Percentiles rank a stretch among this genome's conserved stretches.
Evolutionary conservation across 2,113 vertebrate species (phyloP).

Genomic region (Propithecus coquereli): DNA sequence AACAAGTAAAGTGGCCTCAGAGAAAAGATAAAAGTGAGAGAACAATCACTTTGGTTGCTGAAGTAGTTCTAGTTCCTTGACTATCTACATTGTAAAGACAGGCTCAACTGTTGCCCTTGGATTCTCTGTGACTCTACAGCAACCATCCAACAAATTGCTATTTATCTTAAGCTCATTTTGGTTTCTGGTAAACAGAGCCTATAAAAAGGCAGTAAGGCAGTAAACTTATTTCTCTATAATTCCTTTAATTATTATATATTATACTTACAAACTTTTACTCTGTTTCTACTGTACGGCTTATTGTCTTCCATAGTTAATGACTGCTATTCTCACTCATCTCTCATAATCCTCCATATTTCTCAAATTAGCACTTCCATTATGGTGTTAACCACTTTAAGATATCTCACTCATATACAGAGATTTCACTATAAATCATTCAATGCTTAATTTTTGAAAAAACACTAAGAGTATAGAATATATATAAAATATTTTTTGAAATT

Average conservation of each 20-base stretch:
- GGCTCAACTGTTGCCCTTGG: neutral
- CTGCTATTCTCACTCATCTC: neutral
- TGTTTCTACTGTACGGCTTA: neutral
- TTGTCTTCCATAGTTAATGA: neutral
- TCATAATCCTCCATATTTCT: neutral
- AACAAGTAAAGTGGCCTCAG: neutral
- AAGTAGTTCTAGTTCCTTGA: neutral
- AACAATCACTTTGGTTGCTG: neutral
- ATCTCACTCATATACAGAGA: neutral
- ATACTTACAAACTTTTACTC: neutral
- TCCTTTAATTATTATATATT: neutral
- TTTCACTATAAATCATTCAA: neutral
- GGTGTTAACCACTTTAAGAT: neutral
- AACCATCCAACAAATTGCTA: neutral
- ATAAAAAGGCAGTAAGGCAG: neutral
- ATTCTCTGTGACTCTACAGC: neutral
- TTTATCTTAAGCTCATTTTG: neutral
- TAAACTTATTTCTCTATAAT: neutral
- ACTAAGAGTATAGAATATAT: neutral
- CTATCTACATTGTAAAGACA: neutral
- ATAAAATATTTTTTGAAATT: neutral
- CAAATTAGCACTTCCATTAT: neutral
- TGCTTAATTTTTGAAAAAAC: neutral
- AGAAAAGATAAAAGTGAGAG: neutral
- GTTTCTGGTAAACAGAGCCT: neutral